These are phyloP conservation scores for Hirtodrosophila alboralis DNA, from an alignment of 2,888 invertebrate species.

Conservation along the genomic window DNA sequence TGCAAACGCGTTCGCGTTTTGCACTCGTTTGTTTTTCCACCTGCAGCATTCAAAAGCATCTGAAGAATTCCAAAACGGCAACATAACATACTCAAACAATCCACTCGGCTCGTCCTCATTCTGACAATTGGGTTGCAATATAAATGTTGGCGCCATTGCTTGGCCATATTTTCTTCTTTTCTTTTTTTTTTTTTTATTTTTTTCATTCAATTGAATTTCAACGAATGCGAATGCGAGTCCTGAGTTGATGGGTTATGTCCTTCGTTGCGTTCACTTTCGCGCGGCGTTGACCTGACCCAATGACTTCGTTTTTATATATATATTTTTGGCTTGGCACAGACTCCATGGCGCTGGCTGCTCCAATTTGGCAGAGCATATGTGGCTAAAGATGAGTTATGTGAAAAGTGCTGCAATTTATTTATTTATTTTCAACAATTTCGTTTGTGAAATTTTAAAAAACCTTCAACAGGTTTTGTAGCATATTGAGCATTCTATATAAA, in stretches of 20 bases:
- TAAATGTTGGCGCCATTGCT: slow-evolving; percentile 55
- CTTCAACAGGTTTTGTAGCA: no score
- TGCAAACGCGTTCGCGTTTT: slow-evolving; percentile 45
- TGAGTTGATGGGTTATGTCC: slow-evolving; percentile 29
- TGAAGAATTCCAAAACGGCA: not conserved
- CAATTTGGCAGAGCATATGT: slow-evolving; percentile 29
- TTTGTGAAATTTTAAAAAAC: no score
- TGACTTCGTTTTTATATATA: slow-evolving; percentile 51
- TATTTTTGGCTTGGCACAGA: slow-evolving; percentile 55
- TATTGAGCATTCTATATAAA: no score
- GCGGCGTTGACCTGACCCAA: slow-evolving; percentile 53
- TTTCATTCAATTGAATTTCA: not conserved
- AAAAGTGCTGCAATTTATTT: no score
- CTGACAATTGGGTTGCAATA: slow-evolving; percentile 34
- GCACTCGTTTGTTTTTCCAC: slow-evolving; percentile 33
- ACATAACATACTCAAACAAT: no score
- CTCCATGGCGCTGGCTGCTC: slow-evolving; percentile 55
- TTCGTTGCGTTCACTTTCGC: slow-evolving; percentile 33
- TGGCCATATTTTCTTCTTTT: slow-evolving; percentile 18
- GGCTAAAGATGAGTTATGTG: no score
- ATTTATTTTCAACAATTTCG: no score
- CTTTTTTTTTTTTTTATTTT: slow-evolving; percentile 8
- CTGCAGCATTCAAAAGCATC: slow-evolving; percentile 9
- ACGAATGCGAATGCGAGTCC: not conserved
- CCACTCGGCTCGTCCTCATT: slow-evolving; percentile 3